phyloP scores from a whole-genome alignment of 2,113 vertebrate species.

The Deroptyus accipitrinus region DNA sequence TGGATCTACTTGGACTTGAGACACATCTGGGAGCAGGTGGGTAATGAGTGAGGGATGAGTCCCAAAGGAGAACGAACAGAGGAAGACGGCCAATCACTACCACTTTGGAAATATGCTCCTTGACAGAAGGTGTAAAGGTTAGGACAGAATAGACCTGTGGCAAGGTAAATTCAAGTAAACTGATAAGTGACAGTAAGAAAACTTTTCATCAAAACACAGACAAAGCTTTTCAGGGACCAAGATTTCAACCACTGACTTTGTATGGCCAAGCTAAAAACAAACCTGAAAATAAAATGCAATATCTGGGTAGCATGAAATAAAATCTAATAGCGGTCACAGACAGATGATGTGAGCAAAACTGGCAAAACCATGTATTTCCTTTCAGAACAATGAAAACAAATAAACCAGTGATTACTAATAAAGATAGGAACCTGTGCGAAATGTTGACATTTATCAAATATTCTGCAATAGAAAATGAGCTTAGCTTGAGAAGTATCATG shows the following conservation, averaged over 20 bases:
- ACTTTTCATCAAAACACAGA: background rate
- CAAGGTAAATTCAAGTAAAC: background rate
- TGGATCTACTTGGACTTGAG: background rate
- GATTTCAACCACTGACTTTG: background rate
- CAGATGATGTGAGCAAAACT: background rate
- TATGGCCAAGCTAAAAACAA: background rate
- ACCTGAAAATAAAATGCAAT: background rate
- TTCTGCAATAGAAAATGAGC: background rate
- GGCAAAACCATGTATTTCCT: slow-evolving; percentile 27
- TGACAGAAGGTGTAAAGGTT: background rate
- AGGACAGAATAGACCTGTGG: background rate
- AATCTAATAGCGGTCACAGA: background rate
- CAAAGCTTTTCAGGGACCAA: background rate
- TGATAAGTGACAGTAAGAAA: background rate
- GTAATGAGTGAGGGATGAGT: background rate
- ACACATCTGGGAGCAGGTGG: background rate
- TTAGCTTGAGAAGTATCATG: background rate
- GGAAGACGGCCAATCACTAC: background rate
- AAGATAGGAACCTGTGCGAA: background rate
- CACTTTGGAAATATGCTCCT: background rate
- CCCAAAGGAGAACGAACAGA: background rate
- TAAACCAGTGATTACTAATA: background rate
- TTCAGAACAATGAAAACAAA: slow-evolving; percentile 25
- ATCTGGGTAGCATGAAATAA: background rate
- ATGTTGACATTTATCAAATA: background rate